Evolutionary conservation across 2,113 vertebrate species (phyloP).

Genomic region (Oreocharis arfaki): DNA sequence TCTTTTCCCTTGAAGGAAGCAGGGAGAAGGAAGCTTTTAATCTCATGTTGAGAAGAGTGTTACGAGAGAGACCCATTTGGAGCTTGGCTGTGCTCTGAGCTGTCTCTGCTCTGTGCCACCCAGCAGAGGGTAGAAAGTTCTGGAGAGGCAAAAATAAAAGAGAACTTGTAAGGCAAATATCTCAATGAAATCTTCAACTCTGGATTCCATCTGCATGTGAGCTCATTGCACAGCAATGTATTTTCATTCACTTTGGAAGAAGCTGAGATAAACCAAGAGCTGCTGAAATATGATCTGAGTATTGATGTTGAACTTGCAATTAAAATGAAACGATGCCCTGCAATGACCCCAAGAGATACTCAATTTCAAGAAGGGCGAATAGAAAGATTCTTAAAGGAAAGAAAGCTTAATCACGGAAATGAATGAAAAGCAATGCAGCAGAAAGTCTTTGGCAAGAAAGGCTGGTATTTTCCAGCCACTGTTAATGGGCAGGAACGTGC

Average conservation of each 20-base stretch:
- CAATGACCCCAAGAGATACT: not conserved
- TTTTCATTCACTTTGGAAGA: not conserved
- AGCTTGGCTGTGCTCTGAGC: not conserved
- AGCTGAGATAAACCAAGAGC: conserved; percentile 7
- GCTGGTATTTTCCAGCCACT: conserved; percentile 29
- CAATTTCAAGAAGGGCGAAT: not conserved
- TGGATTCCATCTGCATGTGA: conserved; percentile 35
- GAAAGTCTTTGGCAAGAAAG: not conserved
- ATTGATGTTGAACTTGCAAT: conserved; percentile 43
- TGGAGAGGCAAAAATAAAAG: conserved; percentile 4
- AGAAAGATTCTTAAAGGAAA: not conserved
- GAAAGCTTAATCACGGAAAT: conserved; percentile 9
- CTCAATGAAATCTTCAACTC: not conserved
- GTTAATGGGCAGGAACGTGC: conserved; percentile 1
- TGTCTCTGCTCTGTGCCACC: not conserved
- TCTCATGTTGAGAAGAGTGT: not conserved
- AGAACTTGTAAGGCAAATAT: not conserved
- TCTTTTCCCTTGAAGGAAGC: not conserved
- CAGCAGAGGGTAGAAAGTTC: not conserved
- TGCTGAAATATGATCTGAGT: conserved; percentile 27
- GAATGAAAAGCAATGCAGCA: not conserved
- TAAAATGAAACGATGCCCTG: conserved; percentile 44
- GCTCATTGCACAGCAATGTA: conserved; percentile 51
- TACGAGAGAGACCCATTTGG: not conserved
- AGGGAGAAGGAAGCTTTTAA: not conserved